Conservation (phyloP, 2,797 vertebrate species). For the Chelon auratus region DNA sequence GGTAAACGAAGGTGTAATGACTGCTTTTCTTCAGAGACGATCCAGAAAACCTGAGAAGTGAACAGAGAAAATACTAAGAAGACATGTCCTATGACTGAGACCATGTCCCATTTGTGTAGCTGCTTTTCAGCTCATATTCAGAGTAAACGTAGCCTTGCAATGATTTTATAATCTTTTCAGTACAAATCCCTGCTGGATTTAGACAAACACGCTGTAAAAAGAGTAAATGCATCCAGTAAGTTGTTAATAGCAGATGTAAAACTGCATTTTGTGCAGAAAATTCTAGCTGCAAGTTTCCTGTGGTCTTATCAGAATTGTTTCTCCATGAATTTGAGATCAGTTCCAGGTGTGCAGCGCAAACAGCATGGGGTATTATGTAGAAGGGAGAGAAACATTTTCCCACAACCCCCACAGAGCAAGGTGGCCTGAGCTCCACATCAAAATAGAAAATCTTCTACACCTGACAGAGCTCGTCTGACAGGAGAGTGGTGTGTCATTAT, state of each 20-base stretch:
- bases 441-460: slow-evolving; percentile 65
- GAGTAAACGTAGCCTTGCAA: too few species aligned
- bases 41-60: slow-evolving; percentile 21
- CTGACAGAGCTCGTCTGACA: slow-evolving; percentile 73
- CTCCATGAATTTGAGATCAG: slow-evolving; percentile 17
- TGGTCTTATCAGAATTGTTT: slow-evolving; percentile 41
- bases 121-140: background rate
- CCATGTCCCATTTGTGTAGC: background rate
- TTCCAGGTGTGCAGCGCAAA: slow-evolving; percentile 45
- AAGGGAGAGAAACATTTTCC: slow-evolving; percentile 25
- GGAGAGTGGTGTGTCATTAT: slow-evolving; percentile 68
- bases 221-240: background rate
- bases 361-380: slow-evolving; percentile 44
- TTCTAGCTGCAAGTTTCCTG: slow-evolving; percentile 4
- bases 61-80: background rate
- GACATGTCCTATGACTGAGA: slow-evolving; percentile 6
- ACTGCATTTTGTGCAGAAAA: background rate
- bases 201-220: too few species aligned
- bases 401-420: slow-evolving; percentile 45
- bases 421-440: slow-evolving; percentile 47
- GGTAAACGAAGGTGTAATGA: slow-evolving; percentile 48
- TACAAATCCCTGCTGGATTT: too few species aligned
- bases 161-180: too few species aligned
- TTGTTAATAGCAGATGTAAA: background rate
- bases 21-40: slow-evolving; percentile 19